phyloP scores from a whole-genome alignment of 2,888 invertebrate genomes.

The Keiferia lycopersicella region DNA sequence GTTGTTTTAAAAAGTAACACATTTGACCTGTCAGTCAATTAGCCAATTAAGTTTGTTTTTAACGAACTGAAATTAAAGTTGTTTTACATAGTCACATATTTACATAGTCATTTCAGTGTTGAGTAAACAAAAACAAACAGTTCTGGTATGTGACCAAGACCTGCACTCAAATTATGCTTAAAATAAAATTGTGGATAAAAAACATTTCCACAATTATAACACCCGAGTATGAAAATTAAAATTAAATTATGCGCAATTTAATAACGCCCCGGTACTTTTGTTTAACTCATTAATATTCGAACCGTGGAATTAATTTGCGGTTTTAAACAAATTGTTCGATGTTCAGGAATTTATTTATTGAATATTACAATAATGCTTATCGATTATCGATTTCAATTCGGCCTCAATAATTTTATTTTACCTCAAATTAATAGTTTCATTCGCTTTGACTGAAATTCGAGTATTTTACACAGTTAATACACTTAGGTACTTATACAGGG shows the following conservation, averaged over 20 bases:
- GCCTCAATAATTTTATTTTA: background rate
- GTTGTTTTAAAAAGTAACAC: too few relatives aligned
- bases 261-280: background rate
- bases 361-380: constrained; percentile 35
- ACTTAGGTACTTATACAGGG: too few relatives aligned
- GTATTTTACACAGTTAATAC: too few relatives aligned
- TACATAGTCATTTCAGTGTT: background rate
- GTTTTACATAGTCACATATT: too few relatives aligned
- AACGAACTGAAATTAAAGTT: too few relatives aligned
- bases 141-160: background rate
- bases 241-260: constrained; percentile 21
- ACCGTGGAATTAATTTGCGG: constrained; percentile 15
- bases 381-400: background rate
- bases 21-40: too few relatives aligned
- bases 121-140: background rate
- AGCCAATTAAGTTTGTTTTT: too few relatives aligned
- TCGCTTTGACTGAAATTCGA: too few relatives aligned
- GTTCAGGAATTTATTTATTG: constrained; percentile 39
- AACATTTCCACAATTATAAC: constrained; percentile 24
- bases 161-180: constrained; percentile 3
- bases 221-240: constrained; percentile 15
- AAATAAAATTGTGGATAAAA: too few relatives aligned
- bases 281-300: constrained; percentile 15
- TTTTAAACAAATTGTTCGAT: constrained; percentile 40
- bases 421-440: too few relatives aligned